Evolutionary conservation across 2,797 vertebrate genomes (phyloP).

Genomic region (Chiroxiphia lanceolata): DNA sequence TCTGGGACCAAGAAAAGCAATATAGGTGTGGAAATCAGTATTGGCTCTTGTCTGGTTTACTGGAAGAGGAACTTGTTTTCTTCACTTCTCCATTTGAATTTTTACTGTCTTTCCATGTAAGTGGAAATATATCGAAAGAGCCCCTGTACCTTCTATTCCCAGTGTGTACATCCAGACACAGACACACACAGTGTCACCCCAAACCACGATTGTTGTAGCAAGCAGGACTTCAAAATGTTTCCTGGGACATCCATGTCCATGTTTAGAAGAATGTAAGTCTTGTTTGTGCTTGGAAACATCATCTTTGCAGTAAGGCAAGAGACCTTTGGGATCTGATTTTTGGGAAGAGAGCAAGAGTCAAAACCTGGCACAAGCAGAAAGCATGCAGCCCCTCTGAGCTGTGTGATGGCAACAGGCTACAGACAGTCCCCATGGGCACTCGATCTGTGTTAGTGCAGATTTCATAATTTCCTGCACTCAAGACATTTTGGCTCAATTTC

Average conservation of each 20-base stretch:
- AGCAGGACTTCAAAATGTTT: not conserved
- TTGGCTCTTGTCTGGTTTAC: not conserved
- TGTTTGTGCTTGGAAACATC: not conserved
- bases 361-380: not conserved
- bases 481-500: not conserved
- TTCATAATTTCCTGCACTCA: not conserved
- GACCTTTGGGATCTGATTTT: not conserved
- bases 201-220: not conserved
- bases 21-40: not conserved
- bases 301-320: not conserved
- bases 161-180: not conserved
- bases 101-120: not conserved
- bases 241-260: not conserved
- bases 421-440: fast-evolving
- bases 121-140: not conserved
- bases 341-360: not conserved
- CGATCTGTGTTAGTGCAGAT: fast-evolving
- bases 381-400: not conserved
- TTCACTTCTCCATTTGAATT: not conserved
- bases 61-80: not conserved
- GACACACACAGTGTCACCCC: not conserved
- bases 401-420: not conserved
- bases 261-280: not conserved
- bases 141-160: not conserved
- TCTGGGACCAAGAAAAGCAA: not conserved